These are phyloP conservation scores for Sitta europaea DNA, from an alignment of 2,113 vertebrate genomes.

Conservation along the genomic window DNA sequence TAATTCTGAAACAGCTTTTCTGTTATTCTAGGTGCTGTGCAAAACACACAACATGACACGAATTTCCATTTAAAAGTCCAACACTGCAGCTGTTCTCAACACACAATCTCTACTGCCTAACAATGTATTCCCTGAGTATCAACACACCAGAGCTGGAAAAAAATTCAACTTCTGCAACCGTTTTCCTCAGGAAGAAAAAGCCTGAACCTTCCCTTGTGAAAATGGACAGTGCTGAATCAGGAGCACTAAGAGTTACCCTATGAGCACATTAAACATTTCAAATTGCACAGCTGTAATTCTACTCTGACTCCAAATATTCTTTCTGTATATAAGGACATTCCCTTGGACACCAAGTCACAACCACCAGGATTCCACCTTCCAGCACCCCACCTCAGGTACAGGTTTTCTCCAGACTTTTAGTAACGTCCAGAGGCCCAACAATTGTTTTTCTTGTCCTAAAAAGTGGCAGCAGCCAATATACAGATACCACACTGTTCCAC, in stretches of 20 bases:
- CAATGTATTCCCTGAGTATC: background rate
- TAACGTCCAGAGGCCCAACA: background rate
- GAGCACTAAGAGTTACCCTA: background rate
- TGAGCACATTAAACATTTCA: background rate
- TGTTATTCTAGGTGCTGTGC: background rate
- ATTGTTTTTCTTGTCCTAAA: background rate
- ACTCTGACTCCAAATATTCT: background rate
- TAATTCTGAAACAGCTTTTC: background rate
- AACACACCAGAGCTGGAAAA: background rate
- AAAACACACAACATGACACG: background rate
- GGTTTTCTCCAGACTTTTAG: background rate
- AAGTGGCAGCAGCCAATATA: background rate
- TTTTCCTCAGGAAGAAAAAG: background rate
- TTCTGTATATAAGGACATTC: background rate
- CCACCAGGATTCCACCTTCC: background rate
- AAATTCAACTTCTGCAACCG: background rate
- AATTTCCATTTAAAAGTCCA: background rate
- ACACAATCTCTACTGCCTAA: background rate
- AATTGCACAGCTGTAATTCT: background rate
- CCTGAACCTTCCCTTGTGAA: accelerated
- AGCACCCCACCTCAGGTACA: background rate
- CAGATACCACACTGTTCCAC: background rate
- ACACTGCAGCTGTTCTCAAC: background rate
- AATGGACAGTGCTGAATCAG: background rate
- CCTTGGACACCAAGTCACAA: background rate